Evolutionary conservation across 2,888 invertebrate genomes (phyloP), one percentile per base, ranked within the genome.

Genomic region (Brenthis daphne): DNA sequence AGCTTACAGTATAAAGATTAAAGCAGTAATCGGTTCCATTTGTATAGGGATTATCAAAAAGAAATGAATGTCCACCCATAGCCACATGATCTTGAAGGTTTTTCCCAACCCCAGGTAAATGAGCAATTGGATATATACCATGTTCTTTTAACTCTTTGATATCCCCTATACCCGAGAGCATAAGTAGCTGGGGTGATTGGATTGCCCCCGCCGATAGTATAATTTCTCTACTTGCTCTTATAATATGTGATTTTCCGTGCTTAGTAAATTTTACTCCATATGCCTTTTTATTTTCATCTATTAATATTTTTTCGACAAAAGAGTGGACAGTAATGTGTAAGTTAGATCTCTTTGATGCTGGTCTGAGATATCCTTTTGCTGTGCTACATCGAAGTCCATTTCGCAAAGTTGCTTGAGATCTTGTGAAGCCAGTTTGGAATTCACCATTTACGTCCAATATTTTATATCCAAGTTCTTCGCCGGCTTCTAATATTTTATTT

Each of bases 31-130:
- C 92, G 3, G 94, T 87, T 16, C 90, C 92, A n/a, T 94, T 93
- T 2, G 87, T 82, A 2, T 94, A 94, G 0, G 92, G 92, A 68
- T 95, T 94, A 65, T 96, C 94, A 68, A 97, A 94, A 1, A 96
- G 87, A 80, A 95, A 97, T 0, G 95, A 95, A 58, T 95, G 94
- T 0, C 97, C 97, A 0, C 97, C 96, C 82, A 96, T 94, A 0
- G 96, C 96, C 0, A 96, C 94, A 80, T 98, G 98, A 83, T 98
- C 97, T 86, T 96, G 97, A 16, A 98, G 88, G 86, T 98, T 98
- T 73, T 92, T 84, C 0, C 98, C 98, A 0, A 98, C 97, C 0
- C 96, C 97, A 14, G 95, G 94, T 11, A 94, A 87, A 82, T 96
- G 85, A 0, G 89, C 89, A 24, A 96, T 83, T 0, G 95, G 92